Base-by-base conservation (phyloP, 2,797 vertebrate genomes). In the Neomorphus geoffroyi region DNA sequence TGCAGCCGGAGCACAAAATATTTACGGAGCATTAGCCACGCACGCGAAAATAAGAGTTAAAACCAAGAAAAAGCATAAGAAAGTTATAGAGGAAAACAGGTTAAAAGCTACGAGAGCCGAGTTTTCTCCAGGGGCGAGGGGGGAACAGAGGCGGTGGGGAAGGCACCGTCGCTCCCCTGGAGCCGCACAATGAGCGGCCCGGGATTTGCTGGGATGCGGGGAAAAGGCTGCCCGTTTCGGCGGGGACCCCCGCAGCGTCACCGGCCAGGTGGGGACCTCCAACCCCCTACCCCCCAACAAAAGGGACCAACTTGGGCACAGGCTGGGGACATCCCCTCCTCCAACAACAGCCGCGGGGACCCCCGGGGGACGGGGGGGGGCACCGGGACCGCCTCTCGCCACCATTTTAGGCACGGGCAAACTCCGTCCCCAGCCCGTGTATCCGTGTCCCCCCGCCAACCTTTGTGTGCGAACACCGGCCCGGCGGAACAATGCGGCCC, bases 401-500 rank as follows among this genome's bases (percentile, higher is more conserved):
- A 97, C 96, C 97, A 98, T 97, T 97, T 98, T 97, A 96, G 97
- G 96, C 93, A 92, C 37, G 35, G 92, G 66, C 83, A 88, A 88
- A 72, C 72, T 86, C 46, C 23, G 65, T 51, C 60, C 79, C 54
- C 83, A 57, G 27, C 24, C 74, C 45, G 48, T 50, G 74, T 57
- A 41, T n/a, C 39, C 62, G n/a, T n/a, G n/a, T n/a, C 66, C 23
- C 43, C 61, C 41, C 64, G 32, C 69, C 71, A 87, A 87, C 80
- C 94, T 95, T 95, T 95, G 94, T 95, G 90, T 81, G 80, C 69
- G 92, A 94, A 96, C 92, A 90, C 86, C 66, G 86, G 71, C 84
- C 90, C 92, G 48, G 87, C 33, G 82, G 83, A 94, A 96, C 92
- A 91, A 93, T 92, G 90, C 53, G 37, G 80, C 84, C 51, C 72